phyloP scores from a whole-genome alignment of 2,113 vertebrate genomes.

The Buteo buteo region DNA sequence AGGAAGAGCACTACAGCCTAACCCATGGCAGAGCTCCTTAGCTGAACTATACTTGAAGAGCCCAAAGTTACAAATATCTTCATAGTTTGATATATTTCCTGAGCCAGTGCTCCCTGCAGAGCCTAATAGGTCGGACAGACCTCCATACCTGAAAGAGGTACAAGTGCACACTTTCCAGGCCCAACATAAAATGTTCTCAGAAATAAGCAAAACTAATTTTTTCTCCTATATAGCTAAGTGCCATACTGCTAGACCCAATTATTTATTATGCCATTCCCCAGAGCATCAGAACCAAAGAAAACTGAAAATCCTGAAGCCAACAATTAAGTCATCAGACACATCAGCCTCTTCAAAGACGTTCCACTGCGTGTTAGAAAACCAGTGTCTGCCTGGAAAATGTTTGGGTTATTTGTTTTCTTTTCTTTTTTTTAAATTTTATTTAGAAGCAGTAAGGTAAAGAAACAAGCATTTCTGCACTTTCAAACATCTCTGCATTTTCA shows the following conservation, averaged over 20 bases:
- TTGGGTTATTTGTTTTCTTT: neutral
- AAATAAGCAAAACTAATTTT: neutral
- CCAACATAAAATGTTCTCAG: neutral
- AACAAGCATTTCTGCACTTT: neutral
- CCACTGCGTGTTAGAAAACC: neutral
- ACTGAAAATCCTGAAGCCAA: neutral
- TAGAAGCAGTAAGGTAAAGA: neutral
- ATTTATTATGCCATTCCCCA: neutral
- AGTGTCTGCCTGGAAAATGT: neutral
- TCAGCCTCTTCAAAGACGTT: neutral
- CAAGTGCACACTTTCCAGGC: neutral
- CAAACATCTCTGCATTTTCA: neutral
- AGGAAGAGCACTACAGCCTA: neutral
- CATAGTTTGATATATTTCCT: neutral
- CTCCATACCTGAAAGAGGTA: neutral
- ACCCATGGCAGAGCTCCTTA: rapidly evolving
- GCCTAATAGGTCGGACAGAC: neutral
- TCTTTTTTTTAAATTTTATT: neutral
- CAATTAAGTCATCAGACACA: neutral
- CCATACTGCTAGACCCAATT: neutral
- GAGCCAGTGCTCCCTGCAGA: neutral
- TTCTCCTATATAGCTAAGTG: neutral
- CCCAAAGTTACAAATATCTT: neutral
- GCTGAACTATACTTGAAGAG: neutral
- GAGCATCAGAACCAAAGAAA: neutral